Conservation (phyloP, 2,888 invertebrate genomes). For the Sesia bembeciformis region DNA sequence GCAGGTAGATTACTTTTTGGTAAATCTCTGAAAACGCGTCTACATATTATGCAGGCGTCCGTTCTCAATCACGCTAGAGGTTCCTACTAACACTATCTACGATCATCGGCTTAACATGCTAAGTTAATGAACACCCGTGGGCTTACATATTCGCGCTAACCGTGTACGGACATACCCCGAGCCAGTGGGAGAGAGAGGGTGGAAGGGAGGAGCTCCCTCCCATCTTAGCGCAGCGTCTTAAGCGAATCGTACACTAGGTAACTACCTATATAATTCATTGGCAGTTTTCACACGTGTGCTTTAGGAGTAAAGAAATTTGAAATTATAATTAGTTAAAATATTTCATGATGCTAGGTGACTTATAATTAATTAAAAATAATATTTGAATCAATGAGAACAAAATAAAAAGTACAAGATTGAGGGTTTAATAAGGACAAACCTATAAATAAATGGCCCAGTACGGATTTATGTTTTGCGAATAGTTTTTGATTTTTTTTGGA, state of each 20-base stretch:
- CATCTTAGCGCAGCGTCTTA: constrained; percentile 30
- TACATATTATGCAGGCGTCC: constrained; percentile 1
- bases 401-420: no score
- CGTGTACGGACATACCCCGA: constrained; percentile 25
- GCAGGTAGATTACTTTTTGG: no score
- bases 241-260: constrained; percentile 19
- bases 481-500: no score
- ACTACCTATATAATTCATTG: not conserved
- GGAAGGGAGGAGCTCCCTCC: constrained; percentile 12
- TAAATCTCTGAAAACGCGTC: not conserved
- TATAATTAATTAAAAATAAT: no score
- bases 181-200: constrained; percentile 14
- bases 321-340: not conserved
- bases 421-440: no score
- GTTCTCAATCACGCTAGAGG: constrained; percentile 21
- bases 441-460: no score
- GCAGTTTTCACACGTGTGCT: not conserved
- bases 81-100: constrained; percentile 30
- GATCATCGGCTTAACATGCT: constrained; percentile 59
- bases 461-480: no score
- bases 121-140: constrained; percentile 57
- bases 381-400: no score
- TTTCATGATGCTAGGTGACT: not conserved
- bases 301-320: not conserved
- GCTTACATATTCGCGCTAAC: constrained; percentile 42